A percentile compares a stretch with the other conserved stretches of the same genome.
phyloP scores from a whole-genome alignment of 2,888 invertebrate species.

The Nomada goodeniana region DNA sequence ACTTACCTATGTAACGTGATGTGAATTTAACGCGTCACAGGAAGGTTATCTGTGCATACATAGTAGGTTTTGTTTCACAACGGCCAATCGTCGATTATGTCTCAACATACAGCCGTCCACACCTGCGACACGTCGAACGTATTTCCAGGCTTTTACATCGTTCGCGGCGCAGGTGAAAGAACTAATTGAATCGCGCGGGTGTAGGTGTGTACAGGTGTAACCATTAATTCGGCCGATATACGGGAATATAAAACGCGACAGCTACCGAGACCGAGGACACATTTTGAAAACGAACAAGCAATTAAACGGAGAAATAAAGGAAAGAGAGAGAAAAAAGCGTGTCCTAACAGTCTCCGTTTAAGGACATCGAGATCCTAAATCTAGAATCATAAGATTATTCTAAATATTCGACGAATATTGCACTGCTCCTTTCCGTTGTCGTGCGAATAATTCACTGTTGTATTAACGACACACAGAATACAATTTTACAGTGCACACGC shows the following conservation, averaged over 20 bases:
- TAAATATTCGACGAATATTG: too few relatives aligned
- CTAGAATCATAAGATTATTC: conserved; percentile 1
- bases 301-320: not conserved
- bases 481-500: too few relatives aligned
- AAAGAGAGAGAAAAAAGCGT: not conserved
- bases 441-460: too few relatives aligned
- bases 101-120: conserved; percentile 18
- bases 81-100: conserved; percentile 15
- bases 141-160: conserved; percentile 34
- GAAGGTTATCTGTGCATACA: not conserved
- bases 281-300: not conserved
- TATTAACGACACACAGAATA: too few relatives aligned
- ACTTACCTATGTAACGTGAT: too few relatives aligned
- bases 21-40: too few relatives aligned
- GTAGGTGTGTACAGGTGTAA: conserved; percentile 50
- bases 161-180: conserved; percentile 49
- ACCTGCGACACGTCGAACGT: conserved; percentile 40
- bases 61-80: not conserved
- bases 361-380: conserved; percentile 15
- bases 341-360: not conserved
- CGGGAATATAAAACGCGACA: conserved; percentile 35
- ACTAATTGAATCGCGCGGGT: conserved; percentile 45
- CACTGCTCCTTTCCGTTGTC: too few relatives aligned
- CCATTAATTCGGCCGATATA: conserved; percentile 33
- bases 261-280: not conserved